A percentile compares a stretch with the other conserved stretches of the same genome.
phyloP scores from a whole-genome alignment of 1,140 invertebrate species.

The Amphibalanus amphitrite region DNA sequence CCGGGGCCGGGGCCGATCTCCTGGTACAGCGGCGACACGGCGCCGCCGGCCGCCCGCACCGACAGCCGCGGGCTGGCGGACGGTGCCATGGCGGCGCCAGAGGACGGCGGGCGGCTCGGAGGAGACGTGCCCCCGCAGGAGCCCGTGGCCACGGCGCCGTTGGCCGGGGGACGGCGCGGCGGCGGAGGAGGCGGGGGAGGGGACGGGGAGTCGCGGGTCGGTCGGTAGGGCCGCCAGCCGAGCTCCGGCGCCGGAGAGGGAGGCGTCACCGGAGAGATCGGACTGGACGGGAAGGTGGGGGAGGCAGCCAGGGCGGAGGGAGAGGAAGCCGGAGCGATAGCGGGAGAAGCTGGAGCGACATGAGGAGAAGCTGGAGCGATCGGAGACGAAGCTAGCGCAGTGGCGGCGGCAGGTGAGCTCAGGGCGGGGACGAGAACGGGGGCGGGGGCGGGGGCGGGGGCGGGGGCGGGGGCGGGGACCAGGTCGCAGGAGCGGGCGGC shows the following conservation, averaged over 20 bases:
- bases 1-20: slow-evolving; percentile 8
- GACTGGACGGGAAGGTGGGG: neutral
- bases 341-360: no score
- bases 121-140: neutral
- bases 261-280: neutral
- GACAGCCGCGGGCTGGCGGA: slow-evolving; percentile 22
- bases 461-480: neutral
- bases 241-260: neutral
- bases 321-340: no score
- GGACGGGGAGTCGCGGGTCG: no score
- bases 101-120: no score
- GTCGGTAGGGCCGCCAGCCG: no score
- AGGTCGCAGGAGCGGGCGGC: slow-evolving; percentile 3
- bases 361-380: no score
- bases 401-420: no score
- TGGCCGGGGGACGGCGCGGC: slow-evolving; percentile 11
- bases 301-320: no score
- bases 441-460: slow-evolving; percentile 26
- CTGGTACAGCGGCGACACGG: slow-evolving; percentile 2
- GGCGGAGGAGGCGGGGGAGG: no score
- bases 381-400: no score
- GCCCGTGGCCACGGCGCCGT: slow-evolving; percentile 20
- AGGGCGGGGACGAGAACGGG: slow-evolving; percentile 26
- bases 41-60: slow-evolving; percentile 25
- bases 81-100: slow-evolving; percentile 5